Evolutionary conservation across 2,113 vertebrate genomes (phyloP).

Genomic region (Leptodactylus fuscus): DNA sequence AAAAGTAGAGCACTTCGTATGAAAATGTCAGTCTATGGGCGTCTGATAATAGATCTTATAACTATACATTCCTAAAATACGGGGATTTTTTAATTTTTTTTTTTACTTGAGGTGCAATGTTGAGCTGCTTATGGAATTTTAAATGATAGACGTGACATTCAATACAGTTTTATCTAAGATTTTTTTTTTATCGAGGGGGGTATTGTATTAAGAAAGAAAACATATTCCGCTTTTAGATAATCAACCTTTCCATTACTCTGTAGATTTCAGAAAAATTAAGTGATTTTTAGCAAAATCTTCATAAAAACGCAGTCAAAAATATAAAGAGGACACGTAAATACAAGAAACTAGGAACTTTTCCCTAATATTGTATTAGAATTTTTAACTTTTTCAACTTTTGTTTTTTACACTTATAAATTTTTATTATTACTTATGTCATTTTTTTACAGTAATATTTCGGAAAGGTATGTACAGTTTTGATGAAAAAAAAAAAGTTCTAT

Average conservation of each 20-base stretch:
- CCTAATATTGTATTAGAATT: no score
- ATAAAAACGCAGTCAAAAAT: background rate
- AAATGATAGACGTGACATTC: slow-evolving; percentile 72
- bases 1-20: slow-evolving; percentile 66
- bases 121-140: slow-evolving; percentile 75
- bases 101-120: slow-evolving; percentile 65
- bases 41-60: slow-evolving; percentile 77
- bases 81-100: slow-evolving; percentile 67
- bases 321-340: background rate
- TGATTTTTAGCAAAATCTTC: no score
- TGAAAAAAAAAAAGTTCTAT: no score
- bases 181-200: slow-evolving; percentile 59
- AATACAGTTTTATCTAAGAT: slow-evolving; percentile 67
- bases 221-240: slow-evolving; percentile 66
- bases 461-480: no score
- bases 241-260: slow-evolving; percentile 68
- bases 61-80: slow-evolving; percentile 75
- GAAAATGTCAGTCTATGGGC: slow-evolving; percentile 68
- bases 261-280: slow-evolving; percentile 74
- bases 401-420: no score
- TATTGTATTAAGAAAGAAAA: slow-evolving; percentile 61
- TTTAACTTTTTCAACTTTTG: no score
- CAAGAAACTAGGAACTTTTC: no score
- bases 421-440: no score
- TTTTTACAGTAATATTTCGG: no score